Evolutionary conservation across 2,113 vertebrate species (phyloP), one percentile per base, ranked within the genome.

Genomic region (Neolamprologus caudopunctatus): DNA sequence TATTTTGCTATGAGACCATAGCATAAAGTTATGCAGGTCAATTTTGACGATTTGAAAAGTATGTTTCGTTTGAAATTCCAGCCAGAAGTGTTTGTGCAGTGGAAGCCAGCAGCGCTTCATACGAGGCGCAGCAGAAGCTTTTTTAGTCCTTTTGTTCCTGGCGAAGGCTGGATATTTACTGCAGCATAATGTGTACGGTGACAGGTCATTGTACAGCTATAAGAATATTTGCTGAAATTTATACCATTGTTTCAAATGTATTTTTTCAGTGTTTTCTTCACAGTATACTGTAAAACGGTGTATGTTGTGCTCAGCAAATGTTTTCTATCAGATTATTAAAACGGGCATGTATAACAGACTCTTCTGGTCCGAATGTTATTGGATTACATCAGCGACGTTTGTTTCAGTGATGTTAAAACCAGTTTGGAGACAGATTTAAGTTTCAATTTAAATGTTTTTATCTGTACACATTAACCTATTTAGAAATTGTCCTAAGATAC

Each of bases 281-380:
- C 96, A 85, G 95, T 97, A 96, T 98, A 97, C 97, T 95, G 97
- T 97, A 94, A 95, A 97, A 96, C 96, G 95, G 96, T 97, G 93
- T 97, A 96, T 97, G 97, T 98, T 97, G 97, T 98, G 97, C 95
- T 97, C 96, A 96, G 88, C 87, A 97, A 96, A 97, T 97, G 97
- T 98, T 96, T 98, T 98, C 96, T 98, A 98, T 97, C 94, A 97
- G 96, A 97, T 97, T 95, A 99, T 98, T 98, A 99, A 99, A 99
- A 94, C 95, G 94, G 96, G 97, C 98, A 98, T 98, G 98, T 97
- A 94, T 95, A 91, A 95, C 88, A 80, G 73, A 7, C 47, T 6
- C 0, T 9, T 81, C 1, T 85, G 21, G 37, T 80, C 42, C 73
- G 5, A 33, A 9, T 91, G 21, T 89, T 51, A 19, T 79, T 92